These are phyloP conservation scores for Tragopan temminckii DNA, from an alignment of 2,797 vertebrate genomes.

Conservation along the genomic window DNA sequence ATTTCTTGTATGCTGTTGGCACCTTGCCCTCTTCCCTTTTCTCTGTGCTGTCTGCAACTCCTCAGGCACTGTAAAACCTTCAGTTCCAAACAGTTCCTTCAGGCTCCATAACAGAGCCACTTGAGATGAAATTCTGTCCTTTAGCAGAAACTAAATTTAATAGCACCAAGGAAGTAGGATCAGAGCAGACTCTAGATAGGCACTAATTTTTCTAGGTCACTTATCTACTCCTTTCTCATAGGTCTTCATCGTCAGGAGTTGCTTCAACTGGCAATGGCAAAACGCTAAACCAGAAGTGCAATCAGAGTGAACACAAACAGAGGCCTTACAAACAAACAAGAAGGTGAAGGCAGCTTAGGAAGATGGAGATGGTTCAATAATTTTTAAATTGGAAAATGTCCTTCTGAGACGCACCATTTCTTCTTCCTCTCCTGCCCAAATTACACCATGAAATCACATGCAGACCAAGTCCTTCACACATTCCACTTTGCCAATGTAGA, in stretches of 20 bases:
- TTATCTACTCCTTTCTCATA: neutral
- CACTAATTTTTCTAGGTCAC: neutral
- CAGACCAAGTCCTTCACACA: neutral
- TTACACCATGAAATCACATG: neutral
- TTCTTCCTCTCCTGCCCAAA: neutral
- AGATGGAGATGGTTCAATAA: neutral
- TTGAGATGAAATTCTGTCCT: neutral
- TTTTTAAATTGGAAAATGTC: neutral
- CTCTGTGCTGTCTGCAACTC: neutral
- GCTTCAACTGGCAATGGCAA: neutral
- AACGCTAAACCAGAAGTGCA: neutral
- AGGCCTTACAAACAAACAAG: neutral
- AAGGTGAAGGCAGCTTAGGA: neutral
- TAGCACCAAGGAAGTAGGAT: neutral
- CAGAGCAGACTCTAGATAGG: neutral
- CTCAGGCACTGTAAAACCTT: neutral
- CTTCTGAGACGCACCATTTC: neutral
- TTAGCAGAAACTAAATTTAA: neutral
- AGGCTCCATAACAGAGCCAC: neutral
- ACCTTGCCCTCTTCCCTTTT: neutral
- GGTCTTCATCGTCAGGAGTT: neutral
- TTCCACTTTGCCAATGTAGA: fast-evolving
- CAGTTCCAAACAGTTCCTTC: conserved; percentile 7
- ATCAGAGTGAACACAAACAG: neutral
- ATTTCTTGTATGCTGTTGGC: neutral